phyloP scores from a whole-genome alignment of 2,797 vertebrate species.

The Sardinella longiceps region DNA sequence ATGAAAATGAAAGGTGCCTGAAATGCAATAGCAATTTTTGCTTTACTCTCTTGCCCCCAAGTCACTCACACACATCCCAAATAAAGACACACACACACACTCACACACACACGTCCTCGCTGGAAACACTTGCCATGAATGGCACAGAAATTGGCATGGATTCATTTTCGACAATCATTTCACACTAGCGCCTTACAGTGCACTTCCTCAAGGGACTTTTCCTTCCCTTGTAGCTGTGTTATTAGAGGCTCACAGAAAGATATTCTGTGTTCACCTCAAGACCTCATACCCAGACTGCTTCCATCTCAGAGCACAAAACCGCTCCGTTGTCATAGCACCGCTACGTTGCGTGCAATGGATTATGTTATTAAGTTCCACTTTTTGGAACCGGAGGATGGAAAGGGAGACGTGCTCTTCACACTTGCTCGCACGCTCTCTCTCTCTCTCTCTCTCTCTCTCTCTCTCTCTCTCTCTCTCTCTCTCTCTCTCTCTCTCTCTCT shows the following conservation, averaged over 20 bases:
- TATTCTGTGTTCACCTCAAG: not conserved
- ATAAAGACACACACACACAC: not conserved
- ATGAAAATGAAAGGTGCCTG: slow-evolving; percentile 65
- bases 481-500: not conserved
- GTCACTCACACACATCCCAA: not conserved
- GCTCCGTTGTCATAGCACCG: not conserved
- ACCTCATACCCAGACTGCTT: not conserved
- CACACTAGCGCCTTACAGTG: not conserved
- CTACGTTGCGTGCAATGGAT: slow-evolving; percentile 1
- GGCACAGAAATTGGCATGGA: not conserved
- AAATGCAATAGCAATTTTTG: slow-evolving; percentile 62
- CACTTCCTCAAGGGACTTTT: not conserved
- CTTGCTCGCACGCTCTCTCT: not conserved
- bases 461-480: not conserved
- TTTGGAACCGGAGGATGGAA: not conserved
- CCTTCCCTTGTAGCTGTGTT: not conserved
- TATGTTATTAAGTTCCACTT: slow-evolving; percentile 15
- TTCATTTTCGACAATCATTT: not conserved
- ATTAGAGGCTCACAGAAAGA: not conserved
- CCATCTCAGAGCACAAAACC: slow-evolving; percentile 34
- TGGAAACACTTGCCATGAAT: not conserved
- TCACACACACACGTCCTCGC: slow-evolving; percentile 1
- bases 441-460: not conserved
- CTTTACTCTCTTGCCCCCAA: slow-evolving; percentile 39
- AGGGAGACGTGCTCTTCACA: not conserved